Base-by-base conservation (phyloP, 2,797 vertebrate species). In the Neostethus bicornis region DNA sequence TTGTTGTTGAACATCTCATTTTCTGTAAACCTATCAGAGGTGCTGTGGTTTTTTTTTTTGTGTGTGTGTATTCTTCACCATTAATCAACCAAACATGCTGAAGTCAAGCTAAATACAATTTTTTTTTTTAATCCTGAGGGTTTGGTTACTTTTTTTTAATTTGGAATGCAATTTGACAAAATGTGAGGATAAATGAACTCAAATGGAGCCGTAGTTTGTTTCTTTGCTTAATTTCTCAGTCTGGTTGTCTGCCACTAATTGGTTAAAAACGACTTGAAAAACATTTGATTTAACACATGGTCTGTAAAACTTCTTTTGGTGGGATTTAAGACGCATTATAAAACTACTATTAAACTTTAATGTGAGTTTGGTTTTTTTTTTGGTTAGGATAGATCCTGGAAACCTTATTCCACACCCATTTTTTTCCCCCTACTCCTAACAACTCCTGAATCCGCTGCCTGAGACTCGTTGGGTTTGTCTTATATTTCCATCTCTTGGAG, bases 401-500 rank as follows among this genome's bases (percentile, higher is more conserved):
- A 56, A 45, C 48, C 16, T 62, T 48, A 60, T 50, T 75, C 66
- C 70, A 66, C 44, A 7, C 17, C 48, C 58, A 38, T 71, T 54
- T 81, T 41, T 41, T n/a, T n/a, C n/a, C n/a, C 79, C 74, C 81
- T 89, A 89, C 83, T 85, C 87, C 20, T 66, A 29, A 80, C 14
- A 67, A 70, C 42, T 70, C 37, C 77, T 73, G 16, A 52, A 66
- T 81, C 80, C 75, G 83, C 72, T 28, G 41, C 51, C 32, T 19
- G 34, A 1, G 51, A 56, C 51, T 23, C 52, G 14, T 28, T 34
- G 41, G 31, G 19, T 17, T 5, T 23, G 37, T 63, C 45, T 50
- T 17, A 37, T 34, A 50, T 47, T 3, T 9, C 25, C 41, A 14
- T 21, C 11, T 16, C 28, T 31, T 8, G 14, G 12, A 20, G 25